These are phyloP conservation scores for Zoanthus solanderi DNA, from an alignment of 92 coral and sea anemone species.

Conservation along the genomic window DNA sequence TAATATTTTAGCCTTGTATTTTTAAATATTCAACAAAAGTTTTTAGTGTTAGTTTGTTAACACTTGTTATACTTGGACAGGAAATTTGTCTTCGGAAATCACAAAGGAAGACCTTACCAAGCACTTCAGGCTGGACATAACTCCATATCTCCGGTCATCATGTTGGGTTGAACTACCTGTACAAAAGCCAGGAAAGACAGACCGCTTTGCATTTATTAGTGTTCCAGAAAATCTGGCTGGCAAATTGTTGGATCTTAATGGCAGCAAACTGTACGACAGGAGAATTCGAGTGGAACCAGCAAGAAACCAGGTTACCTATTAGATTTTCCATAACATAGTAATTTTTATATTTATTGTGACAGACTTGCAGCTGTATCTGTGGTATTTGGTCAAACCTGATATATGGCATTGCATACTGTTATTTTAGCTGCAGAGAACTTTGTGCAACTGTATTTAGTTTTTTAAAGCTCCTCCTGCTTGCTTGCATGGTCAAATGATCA, in stretches of 20 bases:
- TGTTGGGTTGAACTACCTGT: constrained; percentile 91
- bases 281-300: constrained; percentile 87
- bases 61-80: constrained; percentile 34
- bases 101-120: constrained; percentile 85
- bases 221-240: constrained; percentile 90
- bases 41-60: too few species aligned
- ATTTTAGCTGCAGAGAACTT: too few species aligned
- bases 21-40: too few species aligned
- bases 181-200: constrained; percentile 72
- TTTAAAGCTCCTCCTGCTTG: too few species aligned
- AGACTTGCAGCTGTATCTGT: too few species aligned
- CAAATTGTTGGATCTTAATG: constrained; percentile 75
- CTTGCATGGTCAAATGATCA: too few species aligned
- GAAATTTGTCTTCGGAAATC: constrained; percentile 82
- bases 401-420: too few species aligned
- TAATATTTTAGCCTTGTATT: too few species aligned
- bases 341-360: background rate
- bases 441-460: too few species aligned
- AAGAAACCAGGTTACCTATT: constrained; percentile 47
- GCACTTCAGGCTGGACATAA: constrained; percentile 83
- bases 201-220: constrained; percentile 88
- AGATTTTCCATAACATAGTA: background rate
- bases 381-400: too few species aligned
- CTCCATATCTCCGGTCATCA: constrained; percentile 90
- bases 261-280: constrained; percentile 79